phyloP scores from a whole-genome alignment of 2,113 vertebrate genomes.

The Podarcis raffonei region DNA sequence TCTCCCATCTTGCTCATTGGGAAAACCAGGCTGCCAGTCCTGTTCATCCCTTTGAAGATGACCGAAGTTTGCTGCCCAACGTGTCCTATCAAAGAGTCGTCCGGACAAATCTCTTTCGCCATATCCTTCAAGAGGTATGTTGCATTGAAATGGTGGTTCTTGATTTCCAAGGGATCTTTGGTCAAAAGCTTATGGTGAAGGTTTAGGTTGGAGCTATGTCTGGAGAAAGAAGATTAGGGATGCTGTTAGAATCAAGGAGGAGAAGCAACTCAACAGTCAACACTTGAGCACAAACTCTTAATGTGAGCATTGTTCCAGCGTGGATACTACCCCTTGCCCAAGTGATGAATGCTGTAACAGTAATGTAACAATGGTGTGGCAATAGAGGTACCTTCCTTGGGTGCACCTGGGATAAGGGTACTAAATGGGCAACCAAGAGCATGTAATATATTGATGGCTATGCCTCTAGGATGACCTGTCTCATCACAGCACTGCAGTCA shows the following conservation, averaged over 20 bases:
- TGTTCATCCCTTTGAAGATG: conserved; percentile 89
- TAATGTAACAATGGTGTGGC: too few species aligned
- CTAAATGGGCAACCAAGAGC: too few species aligned
- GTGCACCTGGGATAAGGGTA: too few species aligned
- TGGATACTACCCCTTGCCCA: too few species aligned
- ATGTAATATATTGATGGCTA: too few species aligned
- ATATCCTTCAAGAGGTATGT: conserved; percentile 83
- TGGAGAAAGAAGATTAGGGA: conserved; percentile 76
- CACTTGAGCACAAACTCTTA: conserved; percentile 2
- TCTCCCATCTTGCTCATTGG: conserved; percentile 83
- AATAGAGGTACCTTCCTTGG: too few species aligned
- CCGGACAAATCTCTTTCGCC: conserved; percentile 79
- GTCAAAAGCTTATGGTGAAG: conserved; percentile 93
- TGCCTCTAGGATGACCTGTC: too few species aligned
- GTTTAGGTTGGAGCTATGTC: conserved; percentile 94
- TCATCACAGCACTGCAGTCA: too few species aligned
- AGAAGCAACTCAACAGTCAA: background rate
- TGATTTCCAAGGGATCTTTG: conserved; percentile 84
- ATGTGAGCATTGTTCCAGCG: too few species aligned
- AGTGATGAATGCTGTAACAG: too few species aligned
- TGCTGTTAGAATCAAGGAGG: conserved; percentile 17
- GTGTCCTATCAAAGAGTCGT: conserved; percentile 77
- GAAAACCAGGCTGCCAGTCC: conserved; percentile 88
- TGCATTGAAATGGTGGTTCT: conserved; percentile 74
- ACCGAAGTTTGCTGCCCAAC: conserved; percentile 84